Base-by-base conservation (phyloP, 2,113 vertebrate genomes). In the Sinocyclocheilus grahami region DNA sequence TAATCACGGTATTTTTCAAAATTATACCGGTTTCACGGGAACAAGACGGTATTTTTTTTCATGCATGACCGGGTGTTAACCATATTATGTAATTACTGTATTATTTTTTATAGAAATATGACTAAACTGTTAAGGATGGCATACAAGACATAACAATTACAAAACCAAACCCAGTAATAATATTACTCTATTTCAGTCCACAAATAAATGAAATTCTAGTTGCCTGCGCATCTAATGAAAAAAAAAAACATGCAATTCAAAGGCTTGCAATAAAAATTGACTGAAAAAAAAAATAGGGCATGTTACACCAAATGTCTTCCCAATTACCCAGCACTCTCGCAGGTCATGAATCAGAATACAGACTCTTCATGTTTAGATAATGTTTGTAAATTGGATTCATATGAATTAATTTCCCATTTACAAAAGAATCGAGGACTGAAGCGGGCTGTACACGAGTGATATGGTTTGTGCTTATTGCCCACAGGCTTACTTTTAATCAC, bases 321-420 rank as follows among this genome's bases (percentile, higher is more conserved):
- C 78, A 80, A 80, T 80, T 62, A 62, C 55, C 33, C 22, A 39
- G 55, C 33, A 39, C 20, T 62, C 5, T 80, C 12, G 3, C 22
- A 20, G 55, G 55, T 62, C 77, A 58, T 80, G 55, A n/a, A 79
- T 60, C 55, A 60, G 6, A 78, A 78, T 78, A 58, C 76, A 78
- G 51, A 78, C 24, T 22, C 18, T 78, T 78, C 76, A 78, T 78
- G 76, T 55, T 58, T 58, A 12, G 3, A 30, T 72, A 58, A 72
- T 72, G 30, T 74, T 72, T 83, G 30, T 42, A 83, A 83, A 72
- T 83, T 74, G 82, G 67, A 84, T 75, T 75, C 30, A 75, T 83
- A 30, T 71, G 67, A 72, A 83, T 69, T 69, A 0, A 14, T 83
- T 71, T 71, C 27, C 18, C 30, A 46, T 51, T 58, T 24, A 72